A percentile compares a stretch with the other conserved stretches of the same genome.
These are phyloP conservation scores for Labeo catla DNA, from an alignment of 2,113 vertebrate genomes.

Conservation along the genomic window DNA sequence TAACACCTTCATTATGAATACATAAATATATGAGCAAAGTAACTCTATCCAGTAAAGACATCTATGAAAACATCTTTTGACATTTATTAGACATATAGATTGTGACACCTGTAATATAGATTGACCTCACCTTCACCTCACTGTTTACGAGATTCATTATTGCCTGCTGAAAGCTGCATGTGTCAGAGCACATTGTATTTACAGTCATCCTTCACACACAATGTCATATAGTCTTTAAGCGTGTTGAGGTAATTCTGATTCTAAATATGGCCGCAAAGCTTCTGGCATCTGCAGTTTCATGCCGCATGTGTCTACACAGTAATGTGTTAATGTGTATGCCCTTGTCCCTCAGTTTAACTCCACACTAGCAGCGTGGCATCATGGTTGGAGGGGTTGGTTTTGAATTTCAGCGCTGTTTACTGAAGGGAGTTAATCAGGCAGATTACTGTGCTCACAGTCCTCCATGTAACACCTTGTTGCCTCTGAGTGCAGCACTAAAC, in stretches of 20 bases:
- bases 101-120: no score
- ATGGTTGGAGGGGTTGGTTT: conserved; percentile 13
- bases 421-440: conserved; percentile 23
- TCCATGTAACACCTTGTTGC: conserved; percentile 23
- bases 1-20: neutral
- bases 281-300: conserved; percentile 10
- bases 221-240: neutral
- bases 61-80: neutral
- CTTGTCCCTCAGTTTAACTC: conserved; percentile 18
- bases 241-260: conserved; percentile 3
- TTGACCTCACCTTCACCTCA: neutral
- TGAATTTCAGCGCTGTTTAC: conserved; percentile 22
- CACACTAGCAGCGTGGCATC: neutral
- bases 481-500: conserved; percentile 14
- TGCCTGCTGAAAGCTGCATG: neutral
- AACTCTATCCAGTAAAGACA: neutral
- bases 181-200: neutral
- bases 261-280: neutral
- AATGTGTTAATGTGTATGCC: conserved; percentile 13
- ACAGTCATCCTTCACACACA: conserved; percentile 3
- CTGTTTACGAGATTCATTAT: neutral
- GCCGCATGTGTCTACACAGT: neutral
- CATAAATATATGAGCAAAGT: neutral
- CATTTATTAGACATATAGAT: neutral
- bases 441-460: neutral